phyloP scores from a whole-genome alignment of 2,113 vertebrate genomes.

The Trochalopteron elliotii region DNA sequence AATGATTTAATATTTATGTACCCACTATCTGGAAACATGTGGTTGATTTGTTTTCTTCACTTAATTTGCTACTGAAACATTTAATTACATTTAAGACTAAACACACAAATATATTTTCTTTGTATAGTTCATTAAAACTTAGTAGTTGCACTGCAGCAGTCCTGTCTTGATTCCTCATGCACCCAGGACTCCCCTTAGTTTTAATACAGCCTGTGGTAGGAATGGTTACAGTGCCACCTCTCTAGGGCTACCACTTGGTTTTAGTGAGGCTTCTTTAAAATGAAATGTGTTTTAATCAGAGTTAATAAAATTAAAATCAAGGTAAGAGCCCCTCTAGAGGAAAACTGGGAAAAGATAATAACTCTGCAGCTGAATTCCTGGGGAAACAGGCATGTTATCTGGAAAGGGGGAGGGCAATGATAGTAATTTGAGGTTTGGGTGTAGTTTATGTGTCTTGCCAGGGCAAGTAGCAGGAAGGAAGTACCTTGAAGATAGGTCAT shows the following conservation, averaged over 20 bases:
- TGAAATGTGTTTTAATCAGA: constrained; percentile 45
- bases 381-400: neutral
- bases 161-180: neutral
- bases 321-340: constrained; percentile 65
- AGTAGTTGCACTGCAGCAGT: constrained; percentile 14
- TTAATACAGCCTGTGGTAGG: neutral
- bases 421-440: neutral
- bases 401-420: neutral
- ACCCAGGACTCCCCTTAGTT: neutral
- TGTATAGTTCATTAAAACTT: constrained; percentile 49
- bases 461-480: neutral
- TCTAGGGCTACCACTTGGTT: neutral
- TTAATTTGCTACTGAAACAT: constrained; percentile 71
- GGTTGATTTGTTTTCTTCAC: constrained; percentile 70
- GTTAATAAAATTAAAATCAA: constrained; percentile 57
- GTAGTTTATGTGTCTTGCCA: neutral
- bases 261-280: constrained; percentile 35
- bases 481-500: neutral
- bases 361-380: constrained; percentile 17
- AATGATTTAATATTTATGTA: constrained; percentile 60
- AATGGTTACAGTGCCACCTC: neutral
- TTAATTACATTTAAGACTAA: constrained; percentile 70
- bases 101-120: constrained; percentile 49
- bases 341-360: constrained; percentile 55
- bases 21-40: constrained; percentile 66